Conservation (phyloP, 2,797 vertebrate genomes). For the Pseudocheirus occidentalis region DNA sequence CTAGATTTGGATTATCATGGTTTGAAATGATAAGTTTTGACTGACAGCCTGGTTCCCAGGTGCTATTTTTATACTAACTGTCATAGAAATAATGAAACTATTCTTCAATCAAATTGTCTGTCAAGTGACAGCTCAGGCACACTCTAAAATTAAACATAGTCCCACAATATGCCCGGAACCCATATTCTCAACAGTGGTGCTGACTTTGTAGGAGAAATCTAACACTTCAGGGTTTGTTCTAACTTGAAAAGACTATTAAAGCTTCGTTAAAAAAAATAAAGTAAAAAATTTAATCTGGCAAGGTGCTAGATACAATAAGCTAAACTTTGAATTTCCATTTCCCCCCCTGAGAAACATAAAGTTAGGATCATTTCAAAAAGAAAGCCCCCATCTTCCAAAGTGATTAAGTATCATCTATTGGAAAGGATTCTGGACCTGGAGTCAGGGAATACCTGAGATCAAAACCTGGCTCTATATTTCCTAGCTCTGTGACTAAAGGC, state of each 20-base stretch:
- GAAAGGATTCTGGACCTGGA: neutral
- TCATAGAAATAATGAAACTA: slow-evolving; percentile 16
- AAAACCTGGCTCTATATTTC: neutral
- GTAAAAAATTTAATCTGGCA: neutral
- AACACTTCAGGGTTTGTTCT: neutral
- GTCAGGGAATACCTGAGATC: neutral
- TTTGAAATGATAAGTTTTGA: slow-evolving; percentile 41
- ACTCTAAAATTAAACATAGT: slow-evolving; percentile 31
- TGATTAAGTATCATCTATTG: neutral
- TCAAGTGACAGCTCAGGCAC: neutral
- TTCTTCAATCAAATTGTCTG: slow-evolving; percentile 31
- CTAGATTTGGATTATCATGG: neutral
- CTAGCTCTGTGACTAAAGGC: neutral
- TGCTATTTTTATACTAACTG: slow-evolving; percentile 46
- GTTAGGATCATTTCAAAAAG: neutral
- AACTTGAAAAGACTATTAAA: neutral
- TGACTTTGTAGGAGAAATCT: slow-evolving; percentile 10
- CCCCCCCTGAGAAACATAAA: neutral
- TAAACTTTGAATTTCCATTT: neutral
- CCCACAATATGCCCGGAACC: neutral
- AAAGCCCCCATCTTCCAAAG: neutral
- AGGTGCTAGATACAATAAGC: neutral
- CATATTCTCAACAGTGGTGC: neutral
- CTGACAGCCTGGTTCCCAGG: slow-evolving; percentile 18
- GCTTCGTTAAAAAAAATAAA: neutral